Conservation (phyloP, 2,113 vertebrate species). For the rat (Rattus norvegicus) region DNA sequence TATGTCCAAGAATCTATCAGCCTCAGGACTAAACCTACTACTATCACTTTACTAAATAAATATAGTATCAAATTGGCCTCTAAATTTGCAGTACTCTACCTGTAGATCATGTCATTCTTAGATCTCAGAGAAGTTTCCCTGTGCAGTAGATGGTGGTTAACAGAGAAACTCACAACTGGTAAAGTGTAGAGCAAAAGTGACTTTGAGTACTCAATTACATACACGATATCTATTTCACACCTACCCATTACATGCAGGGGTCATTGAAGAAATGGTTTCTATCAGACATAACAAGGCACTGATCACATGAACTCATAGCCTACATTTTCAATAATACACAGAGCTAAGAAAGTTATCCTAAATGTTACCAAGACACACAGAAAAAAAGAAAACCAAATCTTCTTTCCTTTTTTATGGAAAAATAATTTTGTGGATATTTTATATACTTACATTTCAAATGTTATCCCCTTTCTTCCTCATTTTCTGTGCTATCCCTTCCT, state of each 20-base stretch:
- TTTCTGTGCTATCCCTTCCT: fast-evolving
- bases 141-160: not conserved
- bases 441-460: no score
- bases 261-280: not conserved
- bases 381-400: not conserved
- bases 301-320: not conserved
- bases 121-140: not conserved
- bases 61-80: not conserved
- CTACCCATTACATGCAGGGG: no score
- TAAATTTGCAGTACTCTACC: not conserved
- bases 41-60: not conserved
- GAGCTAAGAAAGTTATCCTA: not conserved
- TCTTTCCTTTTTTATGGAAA: not conserved
- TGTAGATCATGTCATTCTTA: not conserved
- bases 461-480: no score
- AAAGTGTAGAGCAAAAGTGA: not conserved
- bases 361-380: not conserved
- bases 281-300: not conserved
- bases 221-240: not conserved
- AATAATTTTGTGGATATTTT: no score
- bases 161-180: not conserved
- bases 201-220: not conserved
- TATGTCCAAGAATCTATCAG: not conserved
- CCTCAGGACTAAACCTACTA: no score
- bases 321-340: not conserved